Evolutionary conservation across 2,113 vertebrate genomes (phyloP).

Genomic region (Zosterops borbonicus): DNA sequence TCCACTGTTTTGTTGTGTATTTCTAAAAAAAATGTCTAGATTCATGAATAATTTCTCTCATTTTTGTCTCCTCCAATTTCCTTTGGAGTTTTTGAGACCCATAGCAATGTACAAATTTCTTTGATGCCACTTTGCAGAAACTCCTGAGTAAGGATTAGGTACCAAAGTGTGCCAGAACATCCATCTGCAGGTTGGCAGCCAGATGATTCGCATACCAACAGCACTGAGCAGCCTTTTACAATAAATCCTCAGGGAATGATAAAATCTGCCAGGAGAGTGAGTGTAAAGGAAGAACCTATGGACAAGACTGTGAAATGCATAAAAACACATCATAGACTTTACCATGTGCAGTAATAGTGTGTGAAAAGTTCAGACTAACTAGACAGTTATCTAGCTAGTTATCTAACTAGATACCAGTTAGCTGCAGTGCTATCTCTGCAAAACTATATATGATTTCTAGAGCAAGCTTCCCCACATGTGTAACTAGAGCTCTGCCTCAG

Average conservation of each 20-base stretch:
- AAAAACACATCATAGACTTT: background rate
- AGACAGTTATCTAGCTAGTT: background rate
- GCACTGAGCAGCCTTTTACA: background rate
- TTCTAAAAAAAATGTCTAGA: background rate
- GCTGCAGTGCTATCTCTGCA: background rate
- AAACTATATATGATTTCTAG: background rate
- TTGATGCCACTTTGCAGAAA: background rate
- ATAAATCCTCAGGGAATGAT: background rate
- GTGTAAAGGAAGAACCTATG: background rate
- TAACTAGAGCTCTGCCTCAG: background rate
- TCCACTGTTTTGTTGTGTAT: background rate
- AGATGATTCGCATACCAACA: background rate
- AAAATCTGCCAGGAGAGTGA: background rate
- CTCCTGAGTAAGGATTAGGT: background rate
- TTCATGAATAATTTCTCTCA: background rate
- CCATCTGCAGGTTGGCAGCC: background rate
- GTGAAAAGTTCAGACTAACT: background rate
- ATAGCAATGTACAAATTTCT: background rate
- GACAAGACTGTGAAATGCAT: background rate
- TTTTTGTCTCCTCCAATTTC: background rate
- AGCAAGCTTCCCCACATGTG: accelerated
- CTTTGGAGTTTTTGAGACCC: background rate
- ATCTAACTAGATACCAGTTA: background rate
- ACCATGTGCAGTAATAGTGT: background rate
- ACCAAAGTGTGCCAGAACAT: background rate